Evolutionary conservation across 2,888 invertebrate genomes (phyloP).

Genomic region (Tupiocoris notatus): DNA sequence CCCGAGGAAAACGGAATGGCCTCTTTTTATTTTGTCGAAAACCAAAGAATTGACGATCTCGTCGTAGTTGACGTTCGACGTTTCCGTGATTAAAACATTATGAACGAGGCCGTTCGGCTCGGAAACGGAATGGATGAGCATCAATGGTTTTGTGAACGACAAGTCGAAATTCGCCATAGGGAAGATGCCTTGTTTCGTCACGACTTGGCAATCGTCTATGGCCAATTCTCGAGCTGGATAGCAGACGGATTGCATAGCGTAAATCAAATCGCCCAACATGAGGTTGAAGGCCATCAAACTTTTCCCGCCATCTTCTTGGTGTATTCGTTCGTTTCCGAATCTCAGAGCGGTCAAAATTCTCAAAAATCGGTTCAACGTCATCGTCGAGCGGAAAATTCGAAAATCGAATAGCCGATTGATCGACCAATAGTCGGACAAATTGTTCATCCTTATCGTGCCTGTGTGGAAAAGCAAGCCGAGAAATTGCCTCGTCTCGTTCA

Average conservation of each 20-base stretch:
- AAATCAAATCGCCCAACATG: slow-evolving; percentile 10
- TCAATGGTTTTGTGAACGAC: slow-evolving; percentile 4
- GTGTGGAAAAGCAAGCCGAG: slow-evolving; percentile 36
- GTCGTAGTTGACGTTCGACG: neutral
- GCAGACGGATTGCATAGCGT: slow-evolving; percentile 8
- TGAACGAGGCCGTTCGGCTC: slow-evolving; percentile 33
- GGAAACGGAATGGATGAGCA: slow-evolving; percentile 20
- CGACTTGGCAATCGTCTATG: slow-evolving; percentile 19
- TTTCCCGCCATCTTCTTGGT: neutral
- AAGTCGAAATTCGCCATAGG: neutral
- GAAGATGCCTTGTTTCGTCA: neutral
- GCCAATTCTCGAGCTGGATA: slow-evolving; percentile 22
- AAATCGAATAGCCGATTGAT: slow-evolving; percentile 25
- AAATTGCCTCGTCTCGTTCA: slow-evolving; percentile 19
- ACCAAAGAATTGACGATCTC: neutral
- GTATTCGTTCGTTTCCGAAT: neutral
- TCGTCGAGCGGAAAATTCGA: slow-evolving; percentile 11
- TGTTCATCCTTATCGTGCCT: slow-evolving; percentile 39
- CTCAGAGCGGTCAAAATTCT: slow-evolving; percentile 22
- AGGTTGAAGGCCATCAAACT: slow-evolving; percentile 7
- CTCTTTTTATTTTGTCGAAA: slow-evolving; percentile 9
- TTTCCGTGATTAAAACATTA: neutral
- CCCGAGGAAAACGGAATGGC: slow-evolving; percentile 23
- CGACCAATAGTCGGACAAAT: slow-evolving; percentile 41
- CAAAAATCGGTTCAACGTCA: slow-evolving; percentile 36